Conservation (phyloP, 2,113 vertebrate genomes). For the Bos taurus region DNA sequence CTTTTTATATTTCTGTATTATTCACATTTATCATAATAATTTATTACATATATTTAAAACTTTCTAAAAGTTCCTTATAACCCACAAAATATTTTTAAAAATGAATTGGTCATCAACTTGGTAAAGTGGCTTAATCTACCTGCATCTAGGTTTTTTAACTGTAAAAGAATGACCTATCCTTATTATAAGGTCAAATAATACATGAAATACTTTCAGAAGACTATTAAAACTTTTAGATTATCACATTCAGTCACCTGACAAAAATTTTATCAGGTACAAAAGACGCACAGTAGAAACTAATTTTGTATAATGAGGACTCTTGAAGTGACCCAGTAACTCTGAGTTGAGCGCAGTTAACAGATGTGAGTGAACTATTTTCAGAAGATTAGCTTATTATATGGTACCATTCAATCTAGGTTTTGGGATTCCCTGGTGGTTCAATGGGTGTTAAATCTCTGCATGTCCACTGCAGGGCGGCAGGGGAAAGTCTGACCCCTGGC, state of each 20-base stretch:
- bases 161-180: not conserved
- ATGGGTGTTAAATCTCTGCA: not conserved
- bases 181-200: not conserved
- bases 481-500: not conserved
- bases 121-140: not conserved
- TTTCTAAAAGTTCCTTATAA: not conserved
- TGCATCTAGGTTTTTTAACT: not conserved
- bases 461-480: accelerated
- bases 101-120: not conserved
- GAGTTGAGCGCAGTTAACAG: not conserved
- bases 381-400: not conserved
- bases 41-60: not conserved
- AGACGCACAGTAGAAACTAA: not conserved
- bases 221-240: not conserved
- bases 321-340: not conserved
- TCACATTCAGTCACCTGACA: not conserved
- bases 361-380: not conserved
- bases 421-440: not conserved
- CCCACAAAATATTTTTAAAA: not conserved
- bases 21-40: not conserved
- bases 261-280: not conserved
- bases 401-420: not conserved
- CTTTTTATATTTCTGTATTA: not conserved
- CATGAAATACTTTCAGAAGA: not conserved
- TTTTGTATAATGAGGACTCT: not conserved